These are phyloP conservation scores for Cantharis nigra DNA, from an alignment of 2,888 invertebrate species.

Conservation along the genomic window DNA sequence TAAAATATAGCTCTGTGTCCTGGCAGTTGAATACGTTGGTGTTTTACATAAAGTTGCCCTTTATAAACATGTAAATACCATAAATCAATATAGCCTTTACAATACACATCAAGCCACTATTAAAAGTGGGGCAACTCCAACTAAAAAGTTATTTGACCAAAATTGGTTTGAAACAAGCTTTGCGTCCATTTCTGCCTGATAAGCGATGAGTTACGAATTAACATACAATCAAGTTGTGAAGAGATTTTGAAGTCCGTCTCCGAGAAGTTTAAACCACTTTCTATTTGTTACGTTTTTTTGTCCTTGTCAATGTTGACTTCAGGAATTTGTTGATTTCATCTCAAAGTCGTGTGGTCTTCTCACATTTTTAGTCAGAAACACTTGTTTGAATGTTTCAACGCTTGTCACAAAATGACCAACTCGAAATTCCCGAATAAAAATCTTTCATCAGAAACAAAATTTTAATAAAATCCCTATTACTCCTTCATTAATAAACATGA, in stretches of 20 bases:
- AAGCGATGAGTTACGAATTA: constrained; percentile 6
- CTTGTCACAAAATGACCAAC: constrained; percentile 8
- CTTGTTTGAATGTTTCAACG: constrained; percentile 13
- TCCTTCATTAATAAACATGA: not conserved
- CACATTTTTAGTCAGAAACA: constrained; percentile 18
- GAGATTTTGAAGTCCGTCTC: not conserved
- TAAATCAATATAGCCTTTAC: constrained; percentile 12
- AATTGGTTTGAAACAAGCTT: constrained; percentile 5
- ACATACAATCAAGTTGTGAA: constrained; percentile 14
- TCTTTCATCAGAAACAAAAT: too few species aligned
- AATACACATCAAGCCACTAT: not conserved
- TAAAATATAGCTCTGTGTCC: constrained; percentile 8
- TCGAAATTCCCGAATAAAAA: not conserved
- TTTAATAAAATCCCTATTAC: not conserved
- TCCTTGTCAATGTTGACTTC: constrained; percentile 12
- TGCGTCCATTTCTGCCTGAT: constrained; percentile 8
- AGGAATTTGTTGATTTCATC: constrained; percentile 22
- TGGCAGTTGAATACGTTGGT: constrained; percentile 18
- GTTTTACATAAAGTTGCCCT: constrained; percentile 17
- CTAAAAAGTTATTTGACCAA: not conserved
- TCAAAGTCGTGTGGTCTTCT: constrained; percentile 15
- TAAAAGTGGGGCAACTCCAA: constrained; percentile 1
- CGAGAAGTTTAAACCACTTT: constrained; percentile 14
- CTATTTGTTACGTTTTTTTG: constrained; percentile 14
- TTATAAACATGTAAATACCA: constrained; percentile 5